Percentiles rank a stretch among this genome's conserved stretches.
Conservation (phyloP, 2,888 invertebrate species). For the Cantharis nigra region DNA sequence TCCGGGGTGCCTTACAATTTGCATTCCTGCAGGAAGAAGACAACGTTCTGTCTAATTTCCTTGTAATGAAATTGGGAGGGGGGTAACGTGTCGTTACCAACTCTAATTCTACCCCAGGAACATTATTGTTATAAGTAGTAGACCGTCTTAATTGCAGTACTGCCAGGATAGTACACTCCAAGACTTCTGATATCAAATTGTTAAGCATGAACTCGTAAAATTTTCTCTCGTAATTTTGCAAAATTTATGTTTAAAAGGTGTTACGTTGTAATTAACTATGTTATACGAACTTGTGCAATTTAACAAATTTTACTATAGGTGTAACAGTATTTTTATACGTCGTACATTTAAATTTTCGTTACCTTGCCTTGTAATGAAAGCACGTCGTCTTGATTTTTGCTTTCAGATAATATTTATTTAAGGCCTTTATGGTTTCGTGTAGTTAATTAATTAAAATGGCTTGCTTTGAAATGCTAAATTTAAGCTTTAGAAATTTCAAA, state of each 20-base stretch:
- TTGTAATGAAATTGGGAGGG: constrained; percentile 33
- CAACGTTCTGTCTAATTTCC: constrained; percentile 43
- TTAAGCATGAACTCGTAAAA: constrained; percentile 23
- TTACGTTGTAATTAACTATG: not conserved
- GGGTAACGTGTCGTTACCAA: constrained; percentile 41
- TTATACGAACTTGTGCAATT: not conserved
- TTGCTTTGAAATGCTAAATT: not conserved
- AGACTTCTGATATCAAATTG: constrained; percentile 34
- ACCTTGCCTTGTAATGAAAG: not conserved
- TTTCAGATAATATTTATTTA: not conserved
- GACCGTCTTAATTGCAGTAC: constrained; percentile 43
- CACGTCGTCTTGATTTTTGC: not conserved
- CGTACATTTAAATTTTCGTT: not conserved
- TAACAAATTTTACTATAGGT: not conserved
- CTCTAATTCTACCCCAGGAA: constrained; percentile 41
- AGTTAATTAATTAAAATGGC: not conserved
- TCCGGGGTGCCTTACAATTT: constrained; percentile 36
- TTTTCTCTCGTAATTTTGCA: constrained; percentile 7
- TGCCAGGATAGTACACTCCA: constrained; percentile 32
- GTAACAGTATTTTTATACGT: not conserved
- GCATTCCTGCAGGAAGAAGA: constrained; percentile 40
- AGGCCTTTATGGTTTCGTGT: not conserved
- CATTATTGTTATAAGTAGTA: constrained; percentile 43
- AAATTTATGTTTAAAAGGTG: not conserved
- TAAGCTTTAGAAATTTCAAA: not conserved